Evolutionary conservation across 1,140 invertebrate species (phyloP).

Genomic region (Hyphantria cunea): DNA sequence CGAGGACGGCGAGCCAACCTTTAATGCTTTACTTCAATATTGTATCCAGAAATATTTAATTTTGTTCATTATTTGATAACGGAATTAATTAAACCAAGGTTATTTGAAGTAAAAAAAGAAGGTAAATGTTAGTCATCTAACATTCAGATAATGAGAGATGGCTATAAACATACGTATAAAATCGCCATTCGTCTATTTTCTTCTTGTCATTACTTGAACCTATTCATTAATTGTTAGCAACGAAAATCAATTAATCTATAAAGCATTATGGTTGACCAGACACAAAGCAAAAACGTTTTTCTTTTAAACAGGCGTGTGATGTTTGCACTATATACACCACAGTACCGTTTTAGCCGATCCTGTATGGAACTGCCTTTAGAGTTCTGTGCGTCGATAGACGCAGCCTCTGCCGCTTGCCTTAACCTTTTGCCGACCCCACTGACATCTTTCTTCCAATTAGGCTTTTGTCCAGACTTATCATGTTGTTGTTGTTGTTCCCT

Average conservation of each 20-base stretch:
- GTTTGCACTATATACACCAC: slow-evolving; percentile 21
- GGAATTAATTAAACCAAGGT: background rate
- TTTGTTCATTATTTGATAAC: background rate
- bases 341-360: slow-evolving; percentile 71
- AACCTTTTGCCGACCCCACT: slow-evolving; percentile 60
- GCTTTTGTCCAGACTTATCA: slow-evolving; percentile 45
- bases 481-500: slow-evolving; percentile 43
- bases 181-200: too few relatives aligned
- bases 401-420: slow-evolving; percentile 60
- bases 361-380: slow-evolving; percentile 45
- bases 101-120: too few relatives aligned
- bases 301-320: slow-evolving; percentile 11
- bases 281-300: slow-evolving; percentile 16
- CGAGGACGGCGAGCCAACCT: slow-evolving; percentile 44
- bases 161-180: too few relatives aligned
- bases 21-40: slow-evolving; percentile 42
- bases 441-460: slow-evolving; percentile 60
- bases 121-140: too few relatives aligned
- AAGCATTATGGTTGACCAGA: slow-evolving; percentile 27
- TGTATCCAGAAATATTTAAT: slow-evolving; percentile 14
- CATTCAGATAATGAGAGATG: too few relatives aligned
- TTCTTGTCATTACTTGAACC: too few relatives aligned
- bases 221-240: too few relatives aligned
- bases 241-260: slow-evolving; percentile 9
- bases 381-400: slow-evolving; percentile 53